Evolutionary conservation across 1,140 invertebrate species (phyloP).

Genomic region (Oncopodura yosiiana): DNA sequence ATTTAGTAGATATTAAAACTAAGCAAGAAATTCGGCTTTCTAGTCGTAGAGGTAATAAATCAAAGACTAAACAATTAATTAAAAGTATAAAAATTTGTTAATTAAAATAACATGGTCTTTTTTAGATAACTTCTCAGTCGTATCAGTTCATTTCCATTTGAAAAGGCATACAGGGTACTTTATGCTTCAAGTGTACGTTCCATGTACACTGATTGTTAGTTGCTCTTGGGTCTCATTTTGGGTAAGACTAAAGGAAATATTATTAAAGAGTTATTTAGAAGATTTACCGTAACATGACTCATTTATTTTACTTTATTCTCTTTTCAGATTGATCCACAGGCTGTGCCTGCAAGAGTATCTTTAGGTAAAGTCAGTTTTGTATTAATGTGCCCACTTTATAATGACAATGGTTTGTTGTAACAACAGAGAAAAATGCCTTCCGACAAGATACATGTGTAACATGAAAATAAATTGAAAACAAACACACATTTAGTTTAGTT

Average conservation of each 20-base stretch:
- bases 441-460: neutral
- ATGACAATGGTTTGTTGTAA: no score
- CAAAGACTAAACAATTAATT: neutral
- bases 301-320: slow-evolving; percentile 33
- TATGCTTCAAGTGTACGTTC: slow-evolving; percentile 53
- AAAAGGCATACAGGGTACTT: slow-evolving; percentile 47
- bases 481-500: no score
- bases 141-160: slow-evolving; percentile 47
- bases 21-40: slow-evolving; percentile 28
- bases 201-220: slow-evolving; percentile 51
- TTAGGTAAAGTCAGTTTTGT: slow-evolving; percentile 43
- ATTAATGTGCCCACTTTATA: slow-evolving; percentile 10
- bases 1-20: slow-evolving; percentile 39
- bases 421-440: no score
- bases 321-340: slow-evolving; percentile 56
- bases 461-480: no score
- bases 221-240: slow-evolving; percentile 49
- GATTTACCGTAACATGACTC: neutral
- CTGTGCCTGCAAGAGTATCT: slow-evolving; percentile 50
- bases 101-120: neutral
- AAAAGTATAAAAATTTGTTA: neutral
- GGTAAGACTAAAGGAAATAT: no score
- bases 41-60: slow-evolving; percentile 30
- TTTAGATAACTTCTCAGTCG: slow-evolving; percentile 42
- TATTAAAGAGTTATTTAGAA: no score